Base-by-base conservation (phyloP, 2,888 invertebrate species). In the Hypomecis punctinalis region DNA sequence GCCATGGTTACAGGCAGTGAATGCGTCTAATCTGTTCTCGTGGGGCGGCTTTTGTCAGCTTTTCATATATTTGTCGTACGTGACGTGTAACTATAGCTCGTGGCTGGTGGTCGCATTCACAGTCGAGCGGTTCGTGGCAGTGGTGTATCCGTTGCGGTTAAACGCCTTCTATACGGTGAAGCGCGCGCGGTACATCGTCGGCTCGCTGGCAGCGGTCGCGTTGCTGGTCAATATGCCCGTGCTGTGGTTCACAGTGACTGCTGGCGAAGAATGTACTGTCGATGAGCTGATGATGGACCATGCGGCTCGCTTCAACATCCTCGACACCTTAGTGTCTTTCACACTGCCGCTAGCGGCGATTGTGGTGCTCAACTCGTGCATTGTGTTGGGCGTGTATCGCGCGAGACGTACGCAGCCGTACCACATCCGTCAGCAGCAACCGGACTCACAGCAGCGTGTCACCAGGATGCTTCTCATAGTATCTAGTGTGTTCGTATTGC, bases 61-160 rank as follows among this genome's bases (percentile, higher is more conserved):
- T 42, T 94, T 96, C 72, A 94, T 96, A 9, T 98, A 97, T 82
- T 77, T 95, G n/a, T 94, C 95, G 36, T 95, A 95, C 75, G 94
- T 96, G 62, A 95, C 96, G 67, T 96, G 96, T 79, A 96, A 96
- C 79, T 89, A 96, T 61, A 97, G 97, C 74, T 96, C 96, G 0
- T 98, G 97, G 97, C 94, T 97, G 66, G 96, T 97, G 33, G 96
- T 97, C 7, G 96, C 97, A 0, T 98, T 98, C 81, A 97, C 97
- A 0, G 94, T 97, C 1, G 98, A 98, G 81, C 94, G 98, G 33
- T 97, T 96, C 82, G 95, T 97, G 6, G 97, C 97, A 0, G 97
- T 98, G 0, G 91, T 95, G 70, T 96, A 97, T 82, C 97, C 97
- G 0, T 83, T 97, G 57, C 94, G 94, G 52, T 90, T 96, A 1